A percentile compares a stretch with the other conserved stretches of the same genome.
These are phyloP conservation scores for Mus spretus DNA, from an alignment of 2,797 vertebrate species.

Conservation along the genomic window DNA sequence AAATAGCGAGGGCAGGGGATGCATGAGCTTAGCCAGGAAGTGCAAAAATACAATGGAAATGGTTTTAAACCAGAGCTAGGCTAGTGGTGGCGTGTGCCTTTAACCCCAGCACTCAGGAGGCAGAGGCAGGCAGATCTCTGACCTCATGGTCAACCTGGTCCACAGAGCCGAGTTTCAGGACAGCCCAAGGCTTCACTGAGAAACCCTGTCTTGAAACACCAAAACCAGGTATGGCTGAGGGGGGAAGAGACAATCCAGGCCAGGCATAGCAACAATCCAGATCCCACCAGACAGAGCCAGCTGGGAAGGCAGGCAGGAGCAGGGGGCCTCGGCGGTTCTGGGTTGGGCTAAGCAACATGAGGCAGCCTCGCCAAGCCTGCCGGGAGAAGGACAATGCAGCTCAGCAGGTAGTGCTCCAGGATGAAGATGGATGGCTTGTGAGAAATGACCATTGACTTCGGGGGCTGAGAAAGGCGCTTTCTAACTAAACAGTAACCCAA, in stretches of 20 bases:
- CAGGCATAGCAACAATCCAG: not conserved
- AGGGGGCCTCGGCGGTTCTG: not conserved
- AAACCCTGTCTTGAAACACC: not conserved
- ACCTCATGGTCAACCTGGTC: not conserved
- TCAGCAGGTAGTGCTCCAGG: not conserved
- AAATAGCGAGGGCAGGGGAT: rapidly evolving
- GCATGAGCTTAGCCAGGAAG: rapidly evolving
- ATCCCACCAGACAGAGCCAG: not conserved
- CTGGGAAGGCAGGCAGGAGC: not conserved
- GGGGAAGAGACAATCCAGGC: not conserved
- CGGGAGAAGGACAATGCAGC: not conserved
- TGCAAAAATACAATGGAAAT: not conserved
- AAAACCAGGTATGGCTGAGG: not conserved
- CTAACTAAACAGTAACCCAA: not conserved
- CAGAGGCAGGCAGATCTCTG: not conserved
- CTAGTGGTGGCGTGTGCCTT: not conserved
- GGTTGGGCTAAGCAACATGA: not conserved
- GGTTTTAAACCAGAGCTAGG: not conserved
- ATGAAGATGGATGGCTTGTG: not conserved
- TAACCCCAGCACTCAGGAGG: not conserved
- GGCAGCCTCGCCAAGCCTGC: no score
- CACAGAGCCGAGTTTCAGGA: not conserved
- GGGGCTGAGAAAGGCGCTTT: not conserved
- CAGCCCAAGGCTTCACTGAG: not conserved
- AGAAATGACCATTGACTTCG: not conserved